Conservation (phyloP, 2,113 vertebrate genomes). For the Corythaeola cristata region DNA sequence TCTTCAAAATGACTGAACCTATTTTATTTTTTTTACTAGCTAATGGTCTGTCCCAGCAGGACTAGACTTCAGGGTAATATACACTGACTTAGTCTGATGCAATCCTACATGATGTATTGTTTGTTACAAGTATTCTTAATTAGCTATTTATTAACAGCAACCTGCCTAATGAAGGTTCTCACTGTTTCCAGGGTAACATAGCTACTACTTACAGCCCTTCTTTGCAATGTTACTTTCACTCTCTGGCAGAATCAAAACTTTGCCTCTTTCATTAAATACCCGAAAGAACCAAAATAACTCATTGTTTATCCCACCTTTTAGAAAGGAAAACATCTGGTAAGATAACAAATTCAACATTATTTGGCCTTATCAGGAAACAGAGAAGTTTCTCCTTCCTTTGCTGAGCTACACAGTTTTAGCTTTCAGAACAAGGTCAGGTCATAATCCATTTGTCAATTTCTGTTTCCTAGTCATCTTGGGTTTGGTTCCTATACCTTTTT, state of each 20-base stretch:
- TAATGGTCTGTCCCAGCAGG: neutral
- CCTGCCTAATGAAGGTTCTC: neutral
- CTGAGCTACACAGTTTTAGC: neutral
- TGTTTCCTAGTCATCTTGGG: neutral
- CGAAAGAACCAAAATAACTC: neutral
- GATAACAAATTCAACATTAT: neutral
- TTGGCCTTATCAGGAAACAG: neutral
- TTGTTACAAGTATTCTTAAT: conserved; percentile 4
- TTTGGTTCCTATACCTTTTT: neutral
- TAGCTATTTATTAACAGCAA: conserved; percentile 17
- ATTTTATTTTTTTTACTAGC: neutral
- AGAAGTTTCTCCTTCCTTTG: neutral
- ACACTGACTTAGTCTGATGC: neutral
- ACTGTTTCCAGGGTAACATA: conserved; percentile 21
- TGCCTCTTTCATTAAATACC: neutral
- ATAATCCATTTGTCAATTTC: neutral
- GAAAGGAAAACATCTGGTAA: neutral
- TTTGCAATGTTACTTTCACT: neutral
- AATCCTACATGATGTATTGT: neutral
- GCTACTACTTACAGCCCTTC: neutral
- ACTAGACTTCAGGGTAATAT: neutral
- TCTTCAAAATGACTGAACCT: neutral
- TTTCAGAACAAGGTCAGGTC: neutral
- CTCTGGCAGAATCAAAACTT: neutral
- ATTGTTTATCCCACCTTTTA: neutral